Conservation (phyloP, 2,888 invertebrate species). For the Brenthis daphne region DNA sequence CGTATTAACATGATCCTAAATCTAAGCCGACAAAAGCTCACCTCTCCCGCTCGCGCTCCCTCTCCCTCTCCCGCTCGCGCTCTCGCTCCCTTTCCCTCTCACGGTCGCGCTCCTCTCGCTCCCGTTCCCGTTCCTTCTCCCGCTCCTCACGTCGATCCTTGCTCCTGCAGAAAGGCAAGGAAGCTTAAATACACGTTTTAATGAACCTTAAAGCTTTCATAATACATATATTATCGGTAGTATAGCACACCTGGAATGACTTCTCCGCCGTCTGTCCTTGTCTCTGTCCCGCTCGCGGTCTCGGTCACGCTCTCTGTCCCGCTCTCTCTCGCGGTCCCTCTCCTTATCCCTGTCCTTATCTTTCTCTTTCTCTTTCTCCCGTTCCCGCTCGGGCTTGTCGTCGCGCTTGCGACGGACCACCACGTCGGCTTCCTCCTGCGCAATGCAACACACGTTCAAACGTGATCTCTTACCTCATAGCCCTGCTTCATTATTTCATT, state of each 20-base stretch:
- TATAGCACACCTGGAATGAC: conserved; percentile 49
- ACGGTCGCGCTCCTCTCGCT: conserved; percentile 64
- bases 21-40: neutral
- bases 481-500: neutral
- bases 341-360: conserved; percentile 52
- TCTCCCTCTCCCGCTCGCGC: conserved; percentile 65
- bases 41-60: conserved; percentile 56
- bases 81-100: conserved; percentile 57
- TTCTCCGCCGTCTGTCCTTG: conserved; percentile 55
- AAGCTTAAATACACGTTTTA: neutral
- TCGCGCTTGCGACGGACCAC: conserved; percentile 77
- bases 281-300: conserved; percentile 69
- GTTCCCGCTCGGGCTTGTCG: conserved; percentile 41
- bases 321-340: conserved; percentile 58
- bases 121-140: conserved; percentile 57
- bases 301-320: conserved; percentile 55
- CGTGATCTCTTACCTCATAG: neutral
- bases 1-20: too few relatives aligned
- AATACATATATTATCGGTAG: neutral
- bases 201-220: too few relatives aligned
- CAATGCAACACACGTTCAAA: conserved; percentile 41
- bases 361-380: conserved; percentile 54
- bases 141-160: conserved; percentile 53
- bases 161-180: conserved; percentile 42
- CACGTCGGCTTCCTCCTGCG: conserved; percentile 87